These are phyloP conservation scores for Neuroscelio doddi DNA, from an alignment of 2,888 invertebrate species.

Conservation along the genomic window DNA sequence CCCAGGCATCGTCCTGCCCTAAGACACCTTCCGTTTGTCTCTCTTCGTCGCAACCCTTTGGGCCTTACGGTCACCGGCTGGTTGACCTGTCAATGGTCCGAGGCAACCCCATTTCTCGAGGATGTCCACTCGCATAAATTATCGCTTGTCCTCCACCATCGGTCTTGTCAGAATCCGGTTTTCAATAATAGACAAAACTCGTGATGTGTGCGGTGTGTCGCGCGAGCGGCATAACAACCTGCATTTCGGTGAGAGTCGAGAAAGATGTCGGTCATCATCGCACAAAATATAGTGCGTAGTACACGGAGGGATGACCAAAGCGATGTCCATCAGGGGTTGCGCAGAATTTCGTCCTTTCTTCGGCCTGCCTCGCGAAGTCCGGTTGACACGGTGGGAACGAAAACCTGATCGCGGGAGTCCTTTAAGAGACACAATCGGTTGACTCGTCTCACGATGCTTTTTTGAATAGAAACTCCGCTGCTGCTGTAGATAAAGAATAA, in stretches of 20 bases:
- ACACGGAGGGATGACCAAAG: conserved; percentile 62
- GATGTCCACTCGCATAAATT: conserved; percentile 48
- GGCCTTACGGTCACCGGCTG: conserved; percentile 25
- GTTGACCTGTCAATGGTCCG: conserved; percentile 30
- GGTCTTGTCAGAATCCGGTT: conserved; percentile 54
- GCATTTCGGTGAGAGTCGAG: conserved; percentile 43
- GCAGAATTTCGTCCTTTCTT: too few species aligned
- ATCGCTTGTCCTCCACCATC: conserved; percentile 25
- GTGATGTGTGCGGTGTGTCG: too few species aligned
- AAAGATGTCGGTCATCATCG: conserved; percentile 36
- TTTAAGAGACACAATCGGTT: conserved; percentile 10
- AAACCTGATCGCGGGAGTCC: conserved; percentile 71
- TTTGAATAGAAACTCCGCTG: conserved; percentile 25
- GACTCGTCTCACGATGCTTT: conserved; percentile 12
- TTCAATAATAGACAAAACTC: conserved; percentile 40
- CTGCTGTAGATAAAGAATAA: conserved; percentile 7
- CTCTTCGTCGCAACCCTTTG: conserved; percentile 51
- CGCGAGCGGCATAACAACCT: conserved; percentile 27
- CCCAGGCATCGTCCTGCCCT: too few species aligned
- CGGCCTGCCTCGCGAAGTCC: conserved; percentile 26
- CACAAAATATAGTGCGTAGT: too few species aligned
- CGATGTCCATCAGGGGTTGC: conserved; percentile 53
- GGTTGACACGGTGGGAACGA: conserved; percentile 67
- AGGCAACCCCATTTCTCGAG: conserved; percentile 27
- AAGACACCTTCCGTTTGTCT: conserved; percentile 27